Base-by-base conservation (phyloP, 2,797 vertebrate genomes). In the Cephalopachus bancanus region DNA sequence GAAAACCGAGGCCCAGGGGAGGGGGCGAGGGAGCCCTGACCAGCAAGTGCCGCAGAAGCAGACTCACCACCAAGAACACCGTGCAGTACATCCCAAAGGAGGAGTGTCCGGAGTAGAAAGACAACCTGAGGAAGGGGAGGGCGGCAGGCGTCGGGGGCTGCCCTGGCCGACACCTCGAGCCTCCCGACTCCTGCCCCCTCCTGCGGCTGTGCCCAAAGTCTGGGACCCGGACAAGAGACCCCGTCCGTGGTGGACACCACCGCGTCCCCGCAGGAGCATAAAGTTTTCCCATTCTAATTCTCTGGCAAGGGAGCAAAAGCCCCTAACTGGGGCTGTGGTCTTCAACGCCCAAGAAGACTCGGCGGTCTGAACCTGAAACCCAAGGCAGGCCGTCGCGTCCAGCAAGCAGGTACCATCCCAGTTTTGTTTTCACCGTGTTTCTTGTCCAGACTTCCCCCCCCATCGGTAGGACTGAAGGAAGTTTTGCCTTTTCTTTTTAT, bases 41-140 rank as follows among this genome's bases (percentile, higher is more conserved):
- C 30, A 37, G 74, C 26, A 1, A n/a, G n/a, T 1, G 33, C 15
- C 3, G 10, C 44, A 17, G 28, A 22, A 3, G 24, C 30, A 59
- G 76, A 98, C 99, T 99, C 84, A 99, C 99, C 84, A 98, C 98
- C 92, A 99, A 96, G 96, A 99, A 99, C 89, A 98, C 65, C 99
- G 99, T 99, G 96, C 99, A 99, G 97, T 99, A 99, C 99, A 99
- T 99, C 57, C 98, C 98, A 1, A 99, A 99, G 72, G 99, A 99
- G 1, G 99, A 98, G 92, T 99, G 99, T 2, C 99, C 99, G 0
- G 99, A 99, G 75, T 99, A 99, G 97, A 99, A 99, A 1, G 99
- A 99, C 7, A 99, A 60, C 37, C 99, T 99, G 86, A 0, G 3
- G 3, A 11, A 86, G 85, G 89, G 7, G 15, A 19, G 53, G 1